These are phyloP conservation scores for Thamnophis sirtalis DNA, from an alignment of 2,113 vertebrate genomes.

Conservation along the genomic window DNA sequence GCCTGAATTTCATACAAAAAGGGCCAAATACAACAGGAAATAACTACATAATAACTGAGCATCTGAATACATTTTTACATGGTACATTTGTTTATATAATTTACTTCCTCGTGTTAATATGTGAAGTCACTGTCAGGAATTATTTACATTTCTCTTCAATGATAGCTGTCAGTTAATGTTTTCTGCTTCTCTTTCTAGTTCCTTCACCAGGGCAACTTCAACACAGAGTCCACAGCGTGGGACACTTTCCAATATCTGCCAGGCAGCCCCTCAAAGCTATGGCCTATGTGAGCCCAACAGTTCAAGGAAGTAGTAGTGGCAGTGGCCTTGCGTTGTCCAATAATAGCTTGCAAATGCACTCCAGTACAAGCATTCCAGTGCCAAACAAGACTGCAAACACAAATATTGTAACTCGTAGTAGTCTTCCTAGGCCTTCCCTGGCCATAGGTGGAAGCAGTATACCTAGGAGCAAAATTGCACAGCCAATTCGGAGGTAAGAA, in stretches of 20 bases:
- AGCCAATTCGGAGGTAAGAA: slow-evolving; percentile 87
- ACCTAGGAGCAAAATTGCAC: slow-evolving; percentile 89
- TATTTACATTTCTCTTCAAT: background rate
- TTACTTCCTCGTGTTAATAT: background rate
- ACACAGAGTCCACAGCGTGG: slow-evolving; percentile 89
- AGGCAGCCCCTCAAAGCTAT: slow-evolving; percentile 90
- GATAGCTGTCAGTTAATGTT: background rate
- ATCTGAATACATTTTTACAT: background rate
- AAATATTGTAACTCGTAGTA: slow-evolving; percentile 77
- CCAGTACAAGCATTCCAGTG: slow-evolving; percentile 72
- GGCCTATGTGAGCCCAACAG: slow-evolving; percentile 92
- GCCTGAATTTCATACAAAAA: background rate
- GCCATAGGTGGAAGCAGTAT: slow-evolving; percentile 80
- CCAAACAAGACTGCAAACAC: slow-evolving; percentile 79
- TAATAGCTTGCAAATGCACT: background rate
- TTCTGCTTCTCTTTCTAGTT: slow-evolving; percentile 67
- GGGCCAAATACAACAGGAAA: background rate
- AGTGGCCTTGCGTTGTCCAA: background rate
- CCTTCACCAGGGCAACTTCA: slow-evolving; percentile 88
- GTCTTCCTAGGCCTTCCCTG: slow-evolving; percentile 88
- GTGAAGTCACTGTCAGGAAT: background rate
- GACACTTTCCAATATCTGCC: slow-evolving; percentile 81
- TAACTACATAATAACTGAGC: background rate
- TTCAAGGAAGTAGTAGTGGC: slow-evolving; percentile 76
- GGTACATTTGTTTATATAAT: background rate